Conservation (phyloP, 2,797 vertebrate species). For the Acanthurus leucopareius region DNA sequence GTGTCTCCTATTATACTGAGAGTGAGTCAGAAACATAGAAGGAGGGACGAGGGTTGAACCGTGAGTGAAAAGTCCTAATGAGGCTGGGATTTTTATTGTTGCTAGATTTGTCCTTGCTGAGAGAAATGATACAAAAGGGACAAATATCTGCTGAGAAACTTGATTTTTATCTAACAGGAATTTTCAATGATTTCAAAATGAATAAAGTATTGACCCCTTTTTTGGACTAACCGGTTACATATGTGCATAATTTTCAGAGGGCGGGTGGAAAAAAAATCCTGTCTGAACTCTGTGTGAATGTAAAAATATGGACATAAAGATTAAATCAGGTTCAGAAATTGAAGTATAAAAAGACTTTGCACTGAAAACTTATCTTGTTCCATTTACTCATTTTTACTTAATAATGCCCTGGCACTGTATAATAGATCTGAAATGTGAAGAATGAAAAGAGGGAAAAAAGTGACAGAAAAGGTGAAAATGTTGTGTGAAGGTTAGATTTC, state of each 20-base stretch:
- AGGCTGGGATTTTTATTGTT: conserved; percentile 6
- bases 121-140: neutral
- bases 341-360: neutral
- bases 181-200: too few relatives aligned
- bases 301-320: neutral
- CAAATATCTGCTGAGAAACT: conserved; percentile 5
- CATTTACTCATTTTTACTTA: neutral
- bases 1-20: conserved; percentile 39
- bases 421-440: neutral
- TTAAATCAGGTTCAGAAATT: neutral
- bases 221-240: neutral
- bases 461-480: conserved; percentile 23
- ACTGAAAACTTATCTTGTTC: neutral
- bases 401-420: neutral
- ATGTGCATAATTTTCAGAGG: neutral
- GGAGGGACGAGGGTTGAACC: conserved; percentile 8
- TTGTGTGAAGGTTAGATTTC: conserved; percentile 52
- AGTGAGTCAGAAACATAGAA: conserved; percentile 36
- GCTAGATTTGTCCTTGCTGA: conserved; percentile 15
- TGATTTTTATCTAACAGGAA: too few relatives aligned
- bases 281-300: too few relatives aligned
- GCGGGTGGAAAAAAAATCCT: neutral
- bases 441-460: neutral
- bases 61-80: conserved; percentile 9
- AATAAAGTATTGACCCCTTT: neutral